Evolutionary conservation across 2,797 vertebrate genomes (phyloP).

Genomic region (Sebastes itinus): DNA sequence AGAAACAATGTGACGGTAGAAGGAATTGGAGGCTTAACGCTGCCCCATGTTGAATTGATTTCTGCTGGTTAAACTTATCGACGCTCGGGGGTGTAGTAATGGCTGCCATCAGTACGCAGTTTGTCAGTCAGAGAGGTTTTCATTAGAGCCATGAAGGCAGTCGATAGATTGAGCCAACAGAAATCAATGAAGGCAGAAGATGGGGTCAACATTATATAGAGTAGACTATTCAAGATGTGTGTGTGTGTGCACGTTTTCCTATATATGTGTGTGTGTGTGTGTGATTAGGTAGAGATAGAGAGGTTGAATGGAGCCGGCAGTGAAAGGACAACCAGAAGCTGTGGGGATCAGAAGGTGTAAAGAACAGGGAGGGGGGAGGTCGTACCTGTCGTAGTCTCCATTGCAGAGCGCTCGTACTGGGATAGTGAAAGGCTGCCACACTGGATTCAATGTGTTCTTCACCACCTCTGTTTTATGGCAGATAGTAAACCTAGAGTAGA

Average conservation of each 20-base stretch:
- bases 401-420: slow-evolving; percentile 92
- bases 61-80: slow-evolving; percentile 25
- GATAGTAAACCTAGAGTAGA: slow-evolving; percentile 87
- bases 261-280: slow-evolving; percentile 7
- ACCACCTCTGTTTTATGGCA: slow-evolving; percentile 95
- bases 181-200: slow-evolving; percentile 21
- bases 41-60: slow-evolving; percentile 37
- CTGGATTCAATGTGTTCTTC: slow-evolving; percentile 90
- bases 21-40: slow-evolving; percentile 15
- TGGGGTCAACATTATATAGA: background rate
- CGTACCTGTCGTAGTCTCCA: slow-evolving; percentile 90
- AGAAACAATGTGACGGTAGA: slow-evolving; percentile 16
- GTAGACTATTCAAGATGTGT: background rate
- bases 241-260: background rate
- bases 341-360: background rate
- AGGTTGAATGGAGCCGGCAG: background rate
- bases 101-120: slow-evolving; percentile 6
- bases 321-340: background rate
- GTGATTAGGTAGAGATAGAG: background rate
- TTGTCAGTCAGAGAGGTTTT: slow-evolving; percentile 28
- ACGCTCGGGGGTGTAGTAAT: slow-evolving; percentile 13
- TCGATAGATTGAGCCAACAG: slow-evolving; percentile 5
- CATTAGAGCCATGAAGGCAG: slow-evolving; percentile 15
- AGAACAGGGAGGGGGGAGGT: background rate
- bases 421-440: slow-evolving; percentile 91